Base-by-base conservation (phyloP, 2,113 vertebrate species). In the Atlantisia rogersi region DNA sequence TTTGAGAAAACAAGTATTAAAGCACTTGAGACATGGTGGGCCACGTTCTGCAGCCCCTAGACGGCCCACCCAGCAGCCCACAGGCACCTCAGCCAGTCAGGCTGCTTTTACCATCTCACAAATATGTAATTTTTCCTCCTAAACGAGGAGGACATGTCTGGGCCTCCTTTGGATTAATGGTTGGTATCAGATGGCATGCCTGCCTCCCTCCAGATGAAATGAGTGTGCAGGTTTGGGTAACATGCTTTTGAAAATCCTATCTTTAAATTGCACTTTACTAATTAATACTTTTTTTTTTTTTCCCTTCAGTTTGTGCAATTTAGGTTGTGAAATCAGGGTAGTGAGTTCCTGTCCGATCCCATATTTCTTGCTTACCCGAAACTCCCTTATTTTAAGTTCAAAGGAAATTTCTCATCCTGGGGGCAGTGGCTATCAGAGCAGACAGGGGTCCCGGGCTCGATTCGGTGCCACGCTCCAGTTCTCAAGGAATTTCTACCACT, bases 151-250 rank as follows among this genome's bases (percentile, higher is more conserved):
- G 69, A 94, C 94, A 96, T 89, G 93, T 82, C 93, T 90, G 81
- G 96, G 87, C 94, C 59, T 89, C 85, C 75, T 91, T 73, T 55
- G 85, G 91, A 64, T 96, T 94, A 91, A 93, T 92, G 81, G 37
- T 4, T 85, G 63, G 78, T 94, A 95, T 96, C 91, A 88, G 91
- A 87, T 78, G 81, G 84, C 89, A 10, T 89, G 73, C 73, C 74
- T 92, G n/a, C 74, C 85, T 90, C 91, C 78, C 89, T 82, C 40
- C 74, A 65, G 58, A 92, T 37, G 53, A 82, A 94, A 94, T 56
- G 77, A 82, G 94, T 48, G 74, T 35, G 77, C 69, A 64, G 59
- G 67, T 95, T 90, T 85, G 82, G 93, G 86, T 79, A 94, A 94
- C 1, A 3, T 46, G 58, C 91, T 94, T 92, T 87, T n/a, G 86